Percentiles rank a stretch among this genome's conserved stretches.
Evolutionary conservation across 2,888 invertebrate genomes (phyloP).

Genomic region (Phanerotoma sp.): DNA sequence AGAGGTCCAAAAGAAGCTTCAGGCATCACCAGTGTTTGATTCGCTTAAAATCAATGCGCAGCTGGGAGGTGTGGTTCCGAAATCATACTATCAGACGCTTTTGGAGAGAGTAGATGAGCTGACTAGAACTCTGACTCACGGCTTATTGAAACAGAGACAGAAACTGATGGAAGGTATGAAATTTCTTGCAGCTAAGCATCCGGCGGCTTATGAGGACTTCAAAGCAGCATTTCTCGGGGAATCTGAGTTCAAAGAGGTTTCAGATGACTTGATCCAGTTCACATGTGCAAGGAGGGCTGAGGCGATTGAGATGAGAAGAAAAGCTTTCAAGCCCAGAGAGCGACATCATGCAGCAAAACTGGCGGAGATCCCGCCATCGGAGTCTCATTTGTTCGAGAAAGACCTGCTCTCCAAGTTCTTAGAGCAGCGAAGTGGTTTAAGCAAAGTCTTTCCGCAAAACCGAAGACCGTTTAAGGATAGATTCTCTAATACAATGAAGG

Average conservation of each 20-base stretch:
- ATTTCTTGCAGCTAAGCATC: background rate
- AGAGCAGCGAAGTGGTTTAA: background rate
- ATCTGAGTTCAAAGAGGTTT: slow-evolving; percentile 8
- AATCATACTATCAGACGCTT: background rate
- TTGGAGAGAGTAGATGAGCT: background rate
- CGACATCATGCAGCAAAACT: slow-evolving; percentile 5
- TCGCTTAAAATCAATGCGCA: background rate
- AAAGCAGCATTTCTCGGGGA: slow-evolving; percentile 14
- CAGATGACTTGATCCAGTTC: slow-evolving; percentile 16
- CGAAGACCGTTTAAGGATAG: background rate
- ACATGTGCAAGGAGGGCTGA: slow-evolving; percentile 22
- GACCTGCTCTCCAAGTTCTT: slow-evolving; percentile 16
- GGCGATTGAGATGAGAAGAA: slow-evolving; percentile 16
- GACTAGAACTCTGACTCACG: background rate
- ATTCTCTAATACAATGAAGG: background rate
- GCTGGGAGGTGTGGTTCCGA: background rate
- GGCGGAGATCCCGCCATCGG: slow-evolving; percentile 20
- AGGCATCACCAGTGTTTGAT: background rate
- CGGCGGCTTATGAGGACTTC: background rate
- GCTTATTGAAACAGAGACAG: slow-evolving; percentile 1
- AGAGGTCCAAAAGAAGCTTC: background rate
- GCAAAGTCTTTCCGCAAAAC: background rate
- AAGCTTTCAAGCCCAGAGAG: slow-evolving; percentile 10
- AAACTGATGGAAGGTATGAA: background rate
- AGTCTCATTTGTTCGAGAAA: slow-evolving; percentile 22